Evolutionary conservation across 2,888 invertebrate genomes (phyloP), one percentile per base, ranked within the genome.

Genomic region (Phymatocera aterrima): DNA sequence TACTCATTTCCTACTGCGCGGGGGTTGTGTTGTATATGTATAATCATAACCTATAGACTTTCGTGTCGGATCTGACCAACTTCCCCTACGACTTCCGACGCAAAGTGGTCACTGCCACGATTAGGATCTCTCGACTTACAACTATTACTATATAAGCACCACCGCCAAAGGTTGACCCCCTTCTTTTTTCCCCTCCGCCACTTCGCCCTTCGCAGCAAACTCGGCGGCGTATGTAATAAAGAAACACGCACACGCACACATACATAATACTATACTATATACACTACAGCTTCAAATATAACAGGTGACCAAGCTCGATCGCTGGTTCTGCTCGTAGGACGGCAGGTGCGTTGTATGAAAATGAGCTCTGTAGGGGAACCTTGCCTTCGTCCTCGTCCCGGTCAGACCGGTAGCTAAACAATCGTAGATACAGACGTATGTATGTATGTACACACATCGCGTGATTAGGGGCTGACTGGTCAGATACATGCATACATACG

Each of bases 81-180:
- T 85, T 85, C 86, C 88, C 86, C 75, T 57, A 85, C 87, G 85
- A 89, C 89, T 90, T 90, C 90, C 89, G 90, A 85, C 87, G 83
- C 86, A 90, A 90, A 90, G 89, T 90, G 89, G 87, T 85, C 86
- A 80, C 80, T 82, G 68, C 82, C 78, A 79, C 83, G 89, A 90
- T 90, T 88, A 86, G 83, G 82, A 90, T 90, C 89, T 88, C 74
- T 88, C 77, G 79, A 83, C 79, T 77, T 61, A 40, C 37, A 12
- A 37, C 75, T n/a, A 48, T 48, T 72, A 48, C 72, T 43, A 54
- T n/a, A n/a, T 31, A 54, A 51, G 72, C 72, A 37, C 60, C 21
- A 57, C 57, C 75, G 12, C 21, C 75, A 15, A 75, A 75, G 75
- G 37, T 34, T 34, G n/a, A 72, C 51, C 51, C 48, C 64, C 64